phyloP scores from a whole-genome alignment of 2,113 vertebrate species.

The Neofelis nebulosa region DNA sequence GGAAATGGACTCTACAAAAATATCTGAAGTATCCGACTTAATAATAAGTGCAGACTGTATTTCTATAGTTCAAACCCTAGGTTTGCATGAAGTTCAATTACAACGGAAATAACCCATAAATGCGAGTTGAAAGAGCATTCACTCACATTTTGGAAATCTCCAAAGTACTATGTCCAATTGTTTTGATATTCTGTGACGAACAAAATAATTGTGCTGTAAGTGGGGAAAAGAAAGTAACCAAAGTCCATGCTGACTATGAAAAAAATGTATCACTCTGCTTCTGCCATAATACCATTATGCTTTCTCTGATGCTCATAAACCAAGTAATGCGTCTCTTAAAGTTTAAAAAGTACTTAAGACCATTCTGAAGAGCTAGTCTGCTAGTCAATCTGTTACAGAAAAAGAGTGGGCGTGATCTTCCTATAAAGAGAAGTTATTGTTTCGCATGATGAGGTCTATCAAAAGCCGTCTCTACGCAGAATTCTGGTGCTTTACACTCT shows the following conservation, averaged over 20 bases:
- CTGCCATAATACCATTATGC: not conserved
- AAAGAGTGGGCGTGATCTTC: not conserved
- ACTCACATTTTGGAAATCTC: slow-evolving; percentile 23
- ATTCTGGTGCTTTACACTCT: slow-evolving; percentile 30
- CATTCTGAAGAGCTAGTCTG: slow-evolving; percentile 49
- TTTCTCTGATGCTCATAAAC: slow-evolving; percentile 45
- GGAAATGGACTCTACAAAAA: not conserved
- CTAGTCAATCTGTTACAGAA: slow-evolving; percentile 47
- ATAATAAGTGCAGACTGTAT: not conserved
- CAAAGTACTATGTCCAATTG: not conserved
- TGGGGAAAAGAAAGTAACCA: not conserved
- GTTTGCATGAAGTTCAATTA: slow-evolving; percentile 26
- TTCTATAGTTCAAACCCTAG: not conserved
- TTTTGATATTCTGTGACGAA: slow-evolving; percentile 48
- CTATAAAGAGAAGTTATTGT: slow-evolving; percentile 65
- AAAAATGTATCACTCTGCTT: slow-evolving; percentile 42
- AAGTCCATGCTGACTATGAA: not conserved
- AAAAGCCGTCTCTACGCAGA: slow-evolving; percentile 55
- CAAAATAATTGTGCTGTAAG: not conserved
- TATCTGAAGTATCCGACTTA: not conserved
- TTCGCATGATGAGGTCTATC: slow-evolving; percentile 44
- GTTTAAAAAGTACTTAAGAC: slow-evolving; percentile 44
- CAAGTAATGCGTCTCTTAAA: slow-evolving; percentile 56
- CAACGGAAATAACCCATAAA: not conserved
- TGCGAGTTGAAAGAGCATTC: not conserved